Conservation (phyloP, 1,140 invertebrate genomes). For the Brachionus manjavacas region DNA sequence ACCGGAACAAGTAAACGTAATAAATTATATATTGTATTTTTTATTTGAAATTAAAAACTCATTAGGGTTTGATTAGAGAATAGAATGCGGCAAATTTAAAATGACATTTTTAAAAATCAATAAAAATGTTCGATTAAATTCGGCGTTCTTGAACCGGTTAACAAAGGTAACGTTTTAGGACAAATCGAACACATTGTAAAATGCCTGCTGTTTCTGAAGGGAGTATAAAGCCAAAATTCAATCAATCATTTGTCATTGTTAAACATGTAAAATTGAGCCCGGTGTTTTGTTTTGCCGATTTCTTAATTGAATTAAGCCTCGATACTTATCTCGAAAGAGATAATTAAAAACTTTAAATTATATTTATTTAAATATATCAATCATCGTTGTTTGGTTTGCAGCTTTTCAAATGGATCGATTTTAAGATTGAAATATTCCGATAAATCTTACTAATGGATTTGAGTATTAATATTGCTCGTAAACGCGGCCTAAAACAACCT, state of each 20-base stretch:
- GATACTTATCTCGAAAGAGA: conserved; percentile 34
- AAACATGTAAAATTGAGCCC: not conserved
- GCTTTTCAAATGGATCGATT: conserved; percentile 22
- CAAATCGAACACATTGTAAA: not conserved
- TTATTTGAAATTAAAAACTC: conserved; percentile 11
- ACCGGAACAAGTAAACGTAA: not conserved
- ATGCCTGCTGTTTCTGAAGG: not conserved
- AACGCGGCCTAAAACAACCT: not conserved
- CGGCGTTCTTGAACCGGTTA: not conserved
- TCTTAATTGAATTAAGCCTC: conserved; percentile 21
- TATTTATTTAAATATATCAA: conserved; percentile 13
- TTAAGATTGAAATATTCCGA: conserved; percentile 34
- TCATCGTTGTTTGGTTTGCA: conserved; percentile 10
- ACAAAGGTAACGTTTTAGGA: not conserved
- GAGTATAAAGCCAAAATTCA: not conserved
- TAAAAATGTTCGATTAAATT: conserved; percentile 10
- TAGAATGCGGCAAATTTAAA: conserved; percentile 10
- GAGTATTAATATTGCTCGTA: not conserved
- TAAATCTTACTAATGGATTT: conserved; percentile 13
- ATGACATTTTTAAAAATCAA: conserved; percentile 37
- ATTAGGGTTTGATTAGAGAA: conserved; percentile 15
- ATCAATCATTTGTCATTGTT: conserved; percentile 34
- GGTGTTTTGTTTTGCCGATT: not conserved
- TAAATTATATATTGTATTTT: not conserved
- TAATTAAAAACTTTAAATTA: conserved; percentile 36